These are phyloP conservation scores for Pocota personata DNA, from an alignment of 2,888 invertebrate genomes.

Conservation along the genomic window DNA sequence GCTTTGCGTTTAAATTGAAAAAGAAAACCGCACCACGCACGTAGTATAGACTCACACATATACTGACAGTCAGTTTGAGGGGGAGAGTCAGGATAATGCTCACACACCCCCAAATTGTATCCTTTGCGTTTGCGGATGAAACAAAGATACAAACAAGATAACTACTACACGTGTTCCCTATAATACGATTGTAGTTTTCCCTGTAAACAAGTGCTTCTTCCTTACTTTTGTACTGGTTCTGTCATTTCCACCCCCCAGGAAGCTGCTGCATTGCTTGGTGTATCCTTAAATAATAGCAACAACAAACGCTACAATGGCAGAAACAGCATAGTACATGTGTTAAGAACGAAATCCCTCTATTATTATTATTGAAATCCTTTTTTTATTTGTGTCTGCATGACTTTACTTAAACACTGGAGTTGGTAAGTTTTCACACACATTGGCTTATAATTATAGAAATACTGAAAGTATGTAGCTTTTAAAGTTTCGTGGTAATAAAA, in stretches of 20 bases:
- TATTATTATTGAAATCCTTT: conserved; percentile 73
- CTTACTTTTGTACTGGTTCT: conserved; percentile 27
- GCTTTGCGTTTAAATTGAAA: conserved; percentile 70
- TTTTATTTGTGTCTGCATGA: conserved; percentile 62
- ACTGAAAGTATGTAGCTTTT: background rate
- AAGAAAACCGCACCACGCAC: conserved; percentile 59
- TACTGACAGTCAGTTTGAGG: conserved; percentile 15
- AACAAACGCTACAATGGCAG: conserved; percentile 60
- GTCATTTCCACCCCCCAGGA: conserved; percentile 40
- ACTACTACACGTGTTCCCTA: conserved; percentile 65
- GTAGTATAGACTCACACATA: conserved; percentile 15
- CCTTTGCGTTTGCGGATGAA: conserved; percentile 22
- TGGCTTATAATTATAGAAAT: background rate
- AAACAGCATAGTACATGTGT: conserved; percentile 69
- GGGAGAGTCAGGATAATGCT: conserved; percentile 26
- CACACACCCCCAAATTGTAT: conserved; percentile 57
- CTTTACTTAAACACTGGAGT: conserved; percentile 45
- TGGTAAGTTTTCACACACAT: background rate
- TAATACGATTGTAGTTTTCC: conserved; percentile 62
- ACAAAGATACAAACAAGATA: conserved; percentile 54
- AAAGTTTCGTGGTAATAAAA: too few species aligned
- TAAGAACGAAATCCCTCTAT: conserved; percentile 69
- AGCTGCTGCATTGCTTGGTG: conserved; percentile 42
- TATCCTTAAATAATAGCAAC: conserved; percentile 69
- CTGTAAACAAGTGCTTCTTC: conserved; percentile 71